These are phyloP conservation scores for Morus bassanus DNA, from an alignment of 2,797 vertebrate genomes.

Conservation along the genomic window DNA sequence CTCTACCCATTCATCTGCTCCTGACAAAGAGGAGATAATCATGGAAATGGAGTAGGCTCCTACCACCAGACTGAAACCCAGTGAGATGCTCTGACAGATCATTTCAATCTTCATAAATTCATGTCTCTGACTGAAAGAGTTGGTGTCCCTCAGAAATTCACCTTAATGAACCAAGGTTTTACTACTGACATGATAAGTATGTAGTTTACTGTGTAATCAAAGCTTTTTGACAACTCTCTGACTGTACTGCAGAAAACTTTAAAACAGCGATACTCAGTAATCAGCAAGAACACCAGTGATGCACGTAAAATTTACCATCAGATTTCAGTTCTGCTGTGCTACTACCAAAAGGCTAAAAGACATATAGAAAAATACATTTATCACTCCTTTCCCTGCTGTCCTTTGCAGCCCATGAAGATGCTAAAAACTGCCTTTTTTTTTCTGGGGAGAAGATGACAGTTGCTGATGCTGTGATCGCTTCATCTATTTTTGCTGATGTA, in stretches of 20 bases:
- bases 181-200: not conserved
- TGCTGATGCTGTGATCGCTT: not conserved
- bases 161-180: not conserved
- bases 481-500: constrained; percentile 52
- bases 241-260: not conserved
- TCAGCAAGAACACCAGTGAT: not conserved
- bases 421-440: constrained; percentile 13
- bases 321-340: not conserved
- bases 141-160: not conserved
- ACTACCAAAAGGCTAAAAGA: not conserved
- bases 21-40: not conserved
- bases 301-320: not conserved
- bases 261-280: not conserved
- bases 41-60: not conserved
- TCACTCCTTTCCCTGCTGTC: not conserved
- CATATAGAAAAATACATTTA: not conserved
- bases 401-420: not conserved
- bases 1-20: not conserved
- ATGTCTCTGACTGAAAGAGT: not conserved
- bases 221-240: not conserved
- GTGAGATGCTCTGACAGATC: not conserved
- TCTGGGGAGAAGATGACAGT: not conserved
- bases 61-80: not conserved
- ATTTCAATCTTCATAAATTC: not conserved
- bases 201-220: not conserved